Percentiles rank a stretch among this genome's conserved stretches.
Conservation (phyloP, 2,888 invertebrate genomes). For the Agrilus biguttatus region DNA sequence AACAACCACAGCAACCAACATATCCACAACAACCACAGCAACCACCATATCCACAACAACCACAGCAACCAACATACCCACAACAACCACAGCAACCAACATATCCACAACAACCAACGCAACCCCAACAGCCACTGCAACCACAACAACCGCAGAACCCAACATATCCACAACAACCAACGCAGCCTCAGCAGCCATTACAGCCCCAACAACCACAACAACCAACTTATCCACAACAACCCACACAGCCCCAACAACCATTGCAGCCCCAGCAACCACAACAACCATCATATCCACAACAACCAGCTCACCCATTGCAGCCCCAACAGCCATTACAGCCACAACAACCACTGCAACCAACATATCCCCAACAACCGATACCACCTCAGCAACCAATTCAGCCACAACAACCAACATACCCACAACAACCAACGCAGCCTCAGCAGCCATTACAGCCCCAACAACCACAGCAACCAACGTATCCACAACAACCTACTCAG, state of each 20-base stretch:
- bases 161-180: constrained; percentile 13
- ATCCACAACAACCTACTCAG: constrained; percentile 12
- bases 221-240: constrained; percentile 18
- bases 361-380: constrained; percentile 4
- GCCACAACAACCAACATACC: constrained; percentile 10
- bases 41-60: constrained; percentile 22
- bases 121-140: constrained; percentile 10
- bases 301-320: neutral
- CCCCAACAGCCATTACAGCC: constrained; percentile 6
- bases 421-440: constrained; percentile 4
- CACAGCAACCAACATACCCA: constrained; percentile 11
- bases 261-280: constrained; percentile 6
- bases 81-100: constrained; percentile 15
- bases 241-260: constrained; percentile 16
- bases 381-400: constrained; percentile 7
- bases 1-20: constrained; percentile 13
- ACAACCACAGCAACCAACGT: constrained; percentile 16
- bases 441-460: constrained; percentile 10
- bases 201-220: constrained; percentile 10
- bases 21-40: constrained; percentile 7
- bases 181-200: constrained; percentile 11
- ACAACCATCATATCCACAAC: constrained; percentile 4
- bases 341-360: constrained; percentile 12
- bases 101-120: constrained; percentile 13
- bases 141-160: constrained; percentile 12